These are phyloP conservation scores for Hemibagrus wyckioides DNA, from an alignment of 2,113 vertebrate species.

Conservation along the genomic window DNA sequence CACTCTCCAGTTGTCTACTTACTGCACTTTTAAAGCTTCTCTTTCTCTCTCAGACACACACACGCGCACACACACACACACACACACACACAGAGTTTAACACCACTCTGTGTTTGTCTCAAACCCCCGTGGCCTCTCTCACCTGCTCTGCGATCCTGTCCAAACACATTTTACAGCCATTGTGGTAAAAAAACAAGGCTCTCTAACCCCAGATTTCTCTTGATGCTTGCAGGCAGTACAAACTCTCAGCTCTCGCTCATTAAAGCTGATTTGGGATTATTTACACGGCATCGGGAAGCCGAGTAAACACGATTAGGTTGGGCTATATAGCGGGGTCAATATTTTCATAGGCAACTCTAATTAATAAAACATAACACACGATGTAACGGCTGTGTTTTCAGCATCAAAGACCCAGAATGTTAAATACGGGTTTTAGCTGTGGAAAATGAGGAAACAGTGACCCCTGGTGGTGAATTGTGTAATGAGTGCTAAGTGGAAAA, in stretches of 20 bases:
- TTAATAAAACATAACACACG: constrained; percentile 73
- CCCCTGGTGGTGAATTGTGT: constrained; percentile 56
- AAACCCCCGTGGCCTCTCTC: constrained; percentile 9
- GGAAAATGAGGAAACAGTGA: constrained; percentile 57
- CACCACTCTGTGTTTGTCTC: constrained; percentile 13
- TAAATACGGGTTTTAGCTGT: background rate
- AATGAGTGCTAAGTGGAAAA: background rate
- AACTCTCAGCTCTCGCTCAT: constrained; percentile 65
- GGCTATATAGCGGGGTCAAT: constrained; percentile 73
- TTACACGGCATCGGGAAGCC: constrained; percentile 65
- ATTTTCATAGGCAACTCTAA: constrained; percentile 68
- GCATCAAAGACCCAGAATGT: constrained; percentile 27
- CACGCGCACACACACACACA: constrained; percentile 22
- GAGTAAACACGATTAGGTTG: constrained; percentile 73
- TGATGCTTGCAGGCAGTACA: constrained; percentile 53
- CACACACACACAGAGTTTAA: constrained; percentile 41
- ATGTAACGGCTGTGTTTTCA: constrained; percentile 61
- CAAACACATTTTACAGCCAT: constrained; percentile 33
- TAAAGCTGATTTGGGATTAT: constrained; percentile 74
- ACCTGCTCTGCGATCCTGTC: constrained; percentile 5
- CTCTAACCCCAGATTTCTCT: constrained; percentile 54
- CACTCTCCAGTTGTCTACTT: background rate
- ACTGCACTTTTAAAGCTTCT: background rate
- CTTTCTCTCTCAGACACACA: constrained; percentile 51
- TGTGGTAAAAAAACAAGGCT: constrained; percentile 50